Evolutionary conservation across 2,888 invertebrate genomes (phyloP), one percentile per base, ranked within the genome.

Genomic region (Parasteatoda lunata): DNA sequence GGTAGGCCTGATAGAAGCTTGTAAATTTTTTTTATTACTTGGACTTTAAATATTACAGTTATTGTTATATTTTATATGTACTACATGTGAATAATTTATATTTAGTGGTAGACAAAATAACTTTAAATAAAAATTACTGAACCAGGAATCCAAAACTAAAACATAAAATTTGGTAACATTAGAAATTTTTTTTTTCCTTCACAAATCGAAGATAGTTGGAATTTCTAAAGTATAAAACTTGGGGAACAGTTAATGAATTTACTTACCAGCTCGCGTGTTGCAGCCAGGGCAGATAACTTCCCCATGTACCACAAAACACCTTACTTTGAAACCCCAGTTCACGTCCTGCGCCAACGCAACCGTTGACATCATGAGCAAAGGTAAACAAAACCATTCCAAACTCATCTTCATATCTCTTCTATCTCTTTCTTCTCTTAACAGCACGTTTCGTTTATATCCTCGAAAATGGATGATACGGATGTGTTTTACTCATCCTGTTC

Each of bases 281-380:
- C 86, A 87, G 2, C 82, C 86, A 3, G 86, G 86, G 15, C 86
- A 87, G 5, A 87, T 68, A 0, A 69, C 69, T 6, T 68, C 72
- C 13, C 77, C 77, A 11, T 77, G 81, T 69, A 77, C 73, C 47
- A 87, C 51, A 65, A 69, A 87, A 51, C 86, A 87, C 72, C 68
- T 72, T 48, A 87, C 86, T 69, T 82, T 87, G 30, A 72, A 49
- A 0, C 86, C 86, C 59, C 71, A 87, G 82, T 87, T 87, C 15
- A 52, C 59, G 13, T 82, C 86, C 9, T 77, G 71, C 0, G 75
- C 70, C 7, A 69, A 11, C 8, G 49, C 30, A 6, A 15, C 73
- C 11, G 15, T 15, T 3, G 48, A 13, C 48, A 71, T 4, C 72
- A n/a, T 30, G 9, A 79, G 49, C 51, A 71, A 3, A 9, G 52